A percentile compares a stretch with the other conserved stretches of the same genome.
Evolutionary conservation across 2,113 vertebrate species (phyloP).

Genomic region (Heterochromis multidens): DNA sequence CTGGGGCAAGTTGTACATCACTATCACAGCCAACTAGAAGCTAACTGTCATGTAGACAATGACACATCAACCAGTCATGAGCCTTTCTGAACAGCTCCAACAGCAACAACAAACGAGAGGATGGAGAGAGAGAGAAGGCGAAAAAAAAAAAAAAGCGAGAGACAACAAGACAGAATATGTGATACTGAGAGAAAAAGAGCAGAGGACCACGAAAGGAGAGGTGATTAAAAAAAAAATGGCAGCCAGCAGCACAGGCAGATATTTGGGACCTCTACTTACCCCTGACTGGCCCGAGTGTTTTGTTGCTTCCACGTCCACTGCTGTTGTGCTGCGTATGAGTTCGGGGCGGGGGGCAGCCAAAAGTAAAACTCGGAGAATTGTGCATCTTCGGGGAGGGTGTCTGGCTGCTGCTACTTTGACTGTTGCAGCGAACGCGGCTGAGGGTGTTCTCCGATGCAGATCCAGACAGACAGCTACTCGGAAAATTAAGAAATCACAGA

Average conservation of each 20-base stretch:
- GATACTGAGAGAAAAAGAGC: background rate
- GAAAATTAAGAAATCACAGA: background rate
- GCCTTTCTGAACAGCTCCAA: background rate
- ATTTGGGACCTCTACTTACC: conserved; percentile 77
- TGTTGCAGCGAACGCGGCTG: conserved; percentile 78
- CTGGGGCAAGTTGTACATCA: background rate
- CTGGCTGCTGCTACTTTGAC: conserved; percentile 79
- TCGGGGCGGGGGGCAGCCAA: conserved; percentile 70
- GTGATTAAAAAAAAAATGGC: background rate
- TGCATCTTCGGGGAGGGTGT: conserved; percentile 82
- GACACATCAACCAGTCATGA: background rate
- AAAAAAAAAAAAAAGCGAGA: background rate
- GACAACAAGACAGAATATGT: background rate
- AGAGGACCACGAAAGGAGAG: background rate
- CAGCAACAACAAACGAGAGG: background rate
- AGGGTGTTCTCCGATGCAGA: conserved; percentile 83
- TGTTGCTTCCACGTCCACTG: conserved; percentile 44
- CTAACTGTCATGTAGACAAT: background rate
- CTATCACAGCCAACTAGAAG: background rate
- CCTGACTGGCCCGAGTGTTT: conserved; percentile 77
- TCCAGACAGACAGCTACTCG: conserved; percentile 75
- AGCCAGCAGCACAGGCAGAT: background rate
- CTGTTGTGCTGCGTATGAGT: conserved; percentile 51
- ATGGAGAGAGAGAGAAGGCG: background rate
- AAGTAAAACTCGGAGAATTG: conserved; percentile 87